Conservation (phyloP, 53 echinoderm and acorn worm genomes). For the Zoroaster sp. region DNA sequence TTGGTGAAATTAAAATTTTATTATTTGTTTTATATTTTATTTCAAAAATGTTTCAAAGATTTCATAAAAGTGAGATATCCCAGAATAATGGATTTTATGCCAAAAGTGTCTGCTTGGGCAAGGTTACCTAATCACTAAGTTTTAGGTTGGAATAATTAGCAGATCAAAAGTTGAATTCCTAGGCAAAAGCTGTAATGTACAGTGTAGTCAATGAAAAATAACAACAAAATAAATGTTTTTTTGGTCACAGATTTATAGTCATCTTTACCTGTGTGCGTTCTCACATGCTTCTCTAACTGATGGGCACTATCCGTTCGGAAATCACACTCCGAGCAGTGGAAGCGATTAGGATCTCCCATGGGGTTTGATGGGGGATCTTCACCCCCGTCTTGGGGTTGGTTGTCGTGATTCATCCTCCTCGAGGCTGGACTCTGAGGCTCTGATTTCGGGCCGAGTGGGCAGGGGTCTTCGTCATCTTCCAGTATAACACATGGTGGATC, state of each 20-base stretch:
- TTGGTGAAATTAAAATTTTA: neutral
- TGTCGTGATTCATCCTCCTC: neutral
- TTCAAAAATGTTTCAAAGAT: too few species aligned
- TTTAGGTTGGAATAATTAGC: too few species aligned
- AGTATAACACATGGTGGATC: constrained; percentile 31
- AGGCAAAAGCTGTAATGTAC: neutral
- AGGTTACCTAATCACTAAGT: too few species aligned
- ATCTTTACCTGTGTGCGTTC: constrained; percentile 70
- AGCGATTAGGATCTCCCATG: constrained; percentile 2
- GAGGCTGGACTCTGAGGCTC: constrained; percentile 29
- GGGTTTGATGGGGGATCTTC: neutral
- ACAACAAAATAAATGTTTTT: too few species aligned
- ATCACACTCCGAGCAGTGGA: constrained; percentile 59
- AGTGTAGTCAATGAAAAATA: too few species aligned
- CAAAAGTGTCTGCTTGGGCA: too few species aligned
- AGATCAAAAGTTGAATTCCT: neutral
- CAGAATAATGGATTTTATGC: too few species aligned
- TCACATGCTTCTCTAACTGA: constrained; percentile 58
- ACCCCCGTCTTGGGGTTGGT: neutral
- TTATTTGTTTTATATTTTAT: neutral
- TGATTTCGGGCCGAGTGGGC: constrained; percentile 49
- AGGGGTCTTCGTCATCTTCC: constrained; percentile 34
- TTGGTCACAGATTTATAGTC: too few species aligned
- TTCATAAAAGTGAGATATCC: too few species aligned
- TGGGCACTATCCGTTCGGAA: constrained; percentile 49